A percentile compares a stretch with the other conserved stretches of the same genome.
phyloP scores from a whole-genome alignment of 2,797 vertebrate species.

The Rhadinocentrus ornatus region DNA sequence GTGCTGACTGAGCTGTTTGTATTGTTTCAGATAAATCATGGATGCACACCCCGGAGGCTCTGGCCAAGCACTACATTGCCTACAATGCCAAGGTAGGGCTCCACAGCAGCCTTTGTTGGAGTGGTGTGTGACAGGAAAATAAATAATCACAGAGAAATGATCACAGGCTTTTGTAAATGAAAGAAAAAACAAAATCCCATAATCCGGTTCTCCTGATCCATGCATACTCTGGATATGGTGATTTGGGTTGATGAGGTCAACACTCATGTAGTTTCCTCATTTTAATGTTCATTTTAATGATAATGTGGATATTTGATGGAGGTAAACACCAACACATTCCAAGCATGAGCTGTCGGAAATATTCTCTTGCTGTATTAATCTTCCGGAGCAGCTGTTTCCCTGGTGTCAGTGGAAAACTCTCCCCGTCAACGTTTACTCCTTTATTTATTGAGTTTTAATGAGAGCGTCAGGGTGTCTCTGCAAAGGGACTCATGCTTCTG shows the following conservation, averaged over 20 bases:
- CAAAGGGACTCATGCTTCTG: constrained; percentile 3
- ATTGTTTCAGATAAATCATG: constrained; percentile 95
- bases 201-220: constrained; percentile 24
- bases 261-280: neutral
- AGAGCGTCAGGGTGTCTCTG: constrained; percentile 11
- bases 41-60: constrained; percentile 98
- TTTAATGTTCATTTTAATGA: neutral
- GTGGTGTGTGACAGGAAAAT: neutral
- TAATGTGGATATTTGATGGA: neutral
- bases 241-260: neutral
- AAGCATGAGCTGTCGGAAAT: neutral
- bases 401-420: neutral
- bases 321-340: neutral
- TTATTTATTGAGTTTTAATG: constrained; percentile 40
- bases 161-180: neutral
- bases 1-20: constrained; percentile 40
- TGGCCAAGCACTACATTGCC: constrained; percentile 97
- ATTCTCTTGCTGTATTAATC: constrained; percentile 8
- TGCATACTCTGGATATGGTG: neutral
- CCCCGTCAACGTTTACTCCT: constrained; percentile 32
- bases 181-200: neutral
- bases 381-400: constrained; percentile 33
- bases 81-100: constrained; percentile 96
- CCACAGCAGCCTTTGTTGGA: neutral
- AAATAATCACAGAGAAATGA: neutral